Percentiles rank a stretch among this genome's conserved stretches.
These are phyloP conservation scores for Gymnopithys bicolor DNA, from an alignment of 2,797 vertebrate genomes.

Conservation along the genomic window DNA sequence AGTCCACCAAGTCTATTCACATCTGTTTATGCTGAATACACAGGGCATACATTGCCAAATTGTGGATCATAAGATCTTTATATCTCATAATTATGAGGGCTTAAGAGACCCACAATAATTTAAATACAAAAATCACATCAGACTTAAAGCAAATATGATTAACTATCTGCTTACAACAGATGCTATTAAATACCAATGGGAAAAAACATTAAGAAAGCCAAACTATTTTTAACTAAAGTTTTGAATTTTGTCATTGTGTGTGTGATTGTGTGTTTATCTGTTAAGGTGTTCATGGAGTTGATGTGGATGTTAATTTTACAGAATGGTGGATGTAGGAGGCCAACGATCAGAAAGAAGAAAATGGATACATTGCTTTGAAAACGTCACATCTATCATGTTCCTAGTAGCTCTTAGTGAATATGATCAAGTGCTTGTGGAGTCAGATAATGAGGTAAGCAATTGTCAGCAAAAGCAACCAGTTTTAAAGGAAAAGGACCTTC, in stretches of 20 bases:
- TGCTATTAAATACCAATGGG: not conserved
- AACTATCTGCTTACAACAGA: not conserved
- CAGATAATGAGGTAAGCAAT: slow-evolving; percentile 90
- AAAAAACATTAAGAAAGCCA: not conserved
- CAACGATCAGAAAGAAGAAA: slow-evolving; percentile 97
- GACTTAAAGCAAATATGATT: not conserved
- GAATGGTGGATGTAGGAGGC: slow-evolving; percentile 96
- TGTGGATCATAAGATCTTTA: not conserved
- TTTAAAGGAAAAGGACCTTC: not conserved
- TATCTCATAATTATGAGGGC: not conserved
- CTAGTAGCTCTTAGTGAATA: slow-evolving; percentile 97
- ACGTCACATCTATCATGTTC: slow-evolving; percentile 97
- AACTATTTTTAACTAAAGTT: not conserved
- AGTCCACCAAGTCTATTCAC: not conserved
- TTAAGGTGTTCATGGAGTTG: slow-evolving; percentile 24
- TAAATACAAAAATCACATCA: not conserved
- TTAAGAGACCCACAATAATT: not conserved
- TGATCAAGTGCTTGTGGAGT: slow-evolving; percentile 95
- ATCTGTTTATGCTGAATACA: not conserved
- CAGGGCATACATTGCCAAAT: not conserved
- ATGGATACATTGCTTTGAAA: slow-evolving; percentile 99
- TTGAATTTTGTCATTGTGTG: not conserved
- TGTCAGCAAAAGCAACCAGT: not conserved
- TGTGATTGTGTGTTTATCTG: not conserved
- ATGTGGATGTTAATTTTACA: slow-evolving; percentile 73